These are phyloP conservation scores for Drosophila fuyamai DNA, from an alignment of 1,140 invertebrate species.

Conservation along the genomic window DNA sequence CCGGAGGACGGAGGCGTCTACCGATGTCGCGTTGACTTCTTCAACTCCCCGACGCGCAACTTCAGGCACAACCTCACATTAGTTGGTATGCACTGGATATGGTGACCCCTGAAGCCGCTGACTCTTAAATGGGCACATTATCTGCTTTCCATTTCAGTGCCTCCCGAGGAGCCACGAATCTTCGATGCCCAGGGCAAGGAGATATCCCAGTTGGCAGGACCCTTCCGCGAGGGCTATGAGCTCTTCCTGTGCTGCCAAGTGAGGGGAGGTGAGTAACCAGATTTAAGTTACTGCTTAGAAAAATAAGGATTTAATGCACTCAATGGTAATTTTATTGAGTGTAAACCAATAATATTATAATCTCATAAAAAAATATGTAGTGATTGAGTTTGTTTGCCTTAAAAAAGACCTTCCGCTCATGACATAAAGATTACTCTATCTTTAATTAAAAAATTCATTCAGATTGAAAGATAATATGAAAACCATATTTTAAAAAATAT, in stretches of 20 bases:
- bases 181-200: conserved; percentile 92
- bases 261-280: conserved; percentile 89
- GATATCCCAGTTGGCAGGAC: conserved; percentile 90
- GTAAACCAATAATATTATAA: too few relatives aligned
- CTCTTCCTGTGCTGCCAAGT: conserved; percentile 93
- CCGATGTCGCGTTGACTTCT: conserved; percentile 93
- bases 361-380: too few relatives aligned
- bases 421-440: too few relatives aligned
- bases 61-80: conserved; percentile 93
- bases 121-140: not conserved
- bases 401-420: too few relatives aligned
- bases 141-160: conserved; percentile 87
- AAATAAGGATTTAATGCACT: too few relatives aligned
- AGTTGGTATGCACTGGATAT: conserved; percentile 88
- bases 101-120: not conserved
- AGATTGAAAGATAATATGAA: too few relatives aligned
- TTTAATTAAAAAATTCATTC: too few relatives aligned
- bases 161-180: conserved; percentile 91
- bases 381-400: too few relatives aligned
- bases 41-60: conserved; percentile 93
- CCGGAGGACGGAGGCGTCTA: conserved; percentile 91
- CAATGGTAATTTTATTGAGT: too few relatives aligned
- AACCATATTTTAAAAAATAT: too few relatives aligned
- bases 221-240: conserved; percentile 92
- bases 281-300: not conserved